phyloP scores from a whole-genome alignment of 2,113 vertebrate species.

The Fregata magnificens region DNA sequence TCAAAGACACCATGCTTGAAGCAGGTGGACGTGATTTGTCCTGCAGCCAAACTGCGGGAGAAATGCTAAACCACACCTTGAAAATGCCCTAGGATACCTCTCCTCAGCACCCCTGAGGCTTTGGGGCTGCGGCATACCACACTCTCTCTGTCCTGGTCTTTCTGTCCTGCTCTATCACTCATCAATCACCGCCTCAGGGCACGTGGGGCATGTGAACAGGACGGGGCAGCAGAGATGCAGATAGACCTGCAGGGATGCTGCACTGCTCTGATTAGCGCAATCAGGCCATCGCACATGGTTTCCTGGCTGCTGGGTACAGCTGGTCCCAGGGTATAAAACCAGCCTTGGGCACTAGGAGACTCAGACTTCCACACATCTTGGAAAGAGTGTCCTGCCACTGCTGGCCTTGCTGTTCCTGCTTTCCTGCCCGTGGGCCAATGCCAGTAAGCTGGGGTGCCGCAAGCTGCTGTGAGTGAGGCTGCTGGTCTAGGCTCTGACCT shows the following conservation, averaged over 20 bases:
- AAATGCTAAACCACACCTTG: neutral
- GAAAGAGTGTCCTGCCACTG: fast-evolving
- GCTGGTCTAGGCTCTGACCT: neutral
- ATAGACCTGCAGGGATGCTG: neutral
- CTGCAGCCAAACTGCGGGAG: neutral
- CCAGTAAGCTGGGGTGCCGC: neutral
- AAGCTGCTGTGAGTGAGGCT: fast-evolving
- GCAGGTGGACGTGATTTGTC: neutral
- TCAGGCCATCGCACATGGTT: neutral
- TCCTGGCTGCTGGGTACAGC: neutral
- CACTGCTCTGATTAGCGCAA: neutral
- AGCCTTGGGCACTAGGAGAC: neutral
- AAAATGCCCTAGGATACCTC: neutral
- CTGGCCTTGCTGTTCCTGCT: constrained; percentile 5
- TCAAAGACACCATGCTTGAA: neutral
- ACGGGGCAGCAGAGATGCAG: neutral
- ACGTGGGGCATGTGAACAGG: neutral
- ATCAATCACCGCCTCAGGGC: neutral
- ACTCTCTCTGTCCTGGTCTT: neutral
- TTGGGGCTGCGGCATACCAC: fast-evolving
- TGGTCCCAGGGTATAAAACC: constrained; percentile 6
- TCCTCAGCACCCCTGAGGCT: neutral
- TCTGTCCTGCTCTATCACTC: neutral
- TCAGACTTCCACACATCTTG: neutral
- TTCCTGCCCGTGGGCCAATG: neutral